These are phyloP conservation scores for Arrhopalites spinosus DNA, from an alignment of 2,888 invertebrate genomes.

Conservation along the genomic window DNA sequence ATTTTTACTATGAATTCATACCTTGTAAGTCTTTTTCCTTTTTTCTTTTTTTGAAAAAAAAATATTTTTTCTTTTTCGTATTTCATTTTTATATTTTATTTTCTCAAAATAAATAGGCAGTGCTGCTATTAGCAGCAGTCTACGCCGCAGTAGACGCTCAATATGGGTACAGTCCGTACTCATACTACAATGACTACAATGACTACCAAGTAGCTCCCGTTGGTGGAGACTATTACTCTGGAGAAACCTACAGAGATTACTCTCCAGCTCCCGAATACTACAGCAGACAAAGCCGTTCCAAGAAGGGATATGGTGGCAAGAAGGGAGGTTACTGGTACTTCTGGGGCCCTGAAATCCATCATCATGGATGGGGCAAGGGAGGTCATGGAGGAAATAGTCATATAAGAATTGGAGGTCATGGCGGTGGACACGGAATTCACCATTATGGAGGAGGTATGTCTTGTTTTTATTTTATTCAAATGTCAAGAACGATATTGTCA, in stretches of 20 bases:
- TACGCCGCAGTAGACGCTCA: slow-evolving; percentile 53
- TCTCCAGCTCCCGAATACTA: slow-evolving; percentile 37
- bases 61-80: slow-evolving; percentile 2
- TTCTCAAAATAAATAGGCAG: slow-evolving; percentile 46
- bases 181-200: slow-evolving; percentile 24
- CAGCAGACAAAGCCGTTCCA: slow-evolving; percentile 9
- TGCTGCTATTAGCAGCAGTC: slow-evolving; percentile 54
- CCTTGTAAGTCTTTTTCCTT: slow-evolving; percentile 35
- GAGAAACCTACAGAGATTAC: slow-evolving; percentile 34
- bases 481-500: too few species aligned
- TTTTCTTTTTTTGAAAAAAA: neutral
- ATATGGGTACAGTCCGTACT: slow-evolving; percentile 46
- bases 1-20: slow-evolving; percentile 32
- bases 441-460: neutral
- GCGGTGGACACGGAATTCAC: slow-evolving; percentile 2
- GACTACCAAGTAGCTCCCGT: slow-evolving; percentile 42
- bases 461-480: too few species aligned
- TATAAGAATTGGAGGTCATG: slow-evolving; percentile 39
- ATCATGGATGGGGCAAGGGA: slow-evolving; percentile 36
- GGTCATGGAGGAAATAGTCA: slow-evolving; percentile 33
- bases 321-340: slow-evolving; percentile 56
- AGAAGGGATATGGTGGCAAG: slow-evolving; percentile 39
- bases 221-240: slow-evolving; percentile 12
- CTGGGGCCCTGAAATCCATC: slow-evolving; percentile 53
- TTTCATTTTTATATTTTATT: slow-evolving; percentile 21